These are phyloP conservation scores for Schizaphis graminum DNA, from an alignment of 2,888 invertebrate species.

Conservation along the genomic window DNA sequence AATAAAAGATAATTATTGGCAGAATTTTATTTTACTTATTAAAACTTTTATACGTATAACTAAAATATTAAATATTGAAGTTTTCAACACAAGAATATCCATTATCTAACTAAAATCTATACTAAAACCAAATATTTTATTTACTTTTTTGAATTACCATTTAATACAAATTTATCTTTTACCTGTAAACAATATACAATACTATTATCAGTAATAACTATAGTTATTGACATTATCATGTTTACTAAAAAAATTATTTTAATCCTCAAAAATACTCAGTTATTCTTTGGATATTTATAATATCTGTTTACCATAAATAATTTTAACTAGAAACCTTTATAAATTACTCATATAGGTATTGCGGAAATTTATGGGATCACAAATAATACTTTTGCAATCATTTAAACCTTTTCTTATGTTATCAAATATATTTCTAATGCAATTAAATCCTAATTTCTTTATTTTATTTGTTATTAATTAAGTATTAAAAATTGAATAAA, in stretches of 20 bases:
- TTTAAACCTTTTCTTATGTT: not conserved
- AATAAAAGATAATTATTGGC: too few species aligned
- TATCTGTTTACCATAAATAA: not conserved
- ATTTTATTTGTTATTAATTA: not conserved
- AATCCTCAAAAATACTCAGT: too few species aligned
- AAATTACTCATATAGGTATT: not conserved
- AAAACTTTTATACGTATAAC: too few species aligned
- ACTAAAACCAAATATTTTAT: too few species aligned
- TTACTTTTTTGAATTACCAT: too few species aligned
- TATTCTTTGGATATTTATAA: too few species aligned
- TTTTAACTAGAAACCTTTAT: not conserved
- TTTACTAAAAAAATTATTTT: too few species aligned
- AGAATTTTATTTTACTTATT: too few species aligned
- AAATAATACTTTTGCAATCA: not conserved
- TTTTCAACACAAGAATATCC: too few species aligned
- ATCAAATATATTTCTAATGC: not conserved
- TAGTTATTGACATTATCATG: too few species aligned
- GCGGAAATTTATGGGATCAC: not conserved
- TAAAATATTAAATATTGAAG: too few species aligned
- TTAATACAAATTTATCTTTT: not conserved
- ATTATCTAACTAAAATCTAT: too few species aligned
- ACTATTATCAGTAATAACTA: not conserved
- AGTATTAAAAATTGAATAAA: not conserved
- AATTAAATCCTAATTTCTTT: not conserved
- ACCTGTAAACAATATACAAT: not conserved